phyloP scores from a whole-genome alignment of 2,888 invertebrate species.

The Drosophila leonis region DNA sequence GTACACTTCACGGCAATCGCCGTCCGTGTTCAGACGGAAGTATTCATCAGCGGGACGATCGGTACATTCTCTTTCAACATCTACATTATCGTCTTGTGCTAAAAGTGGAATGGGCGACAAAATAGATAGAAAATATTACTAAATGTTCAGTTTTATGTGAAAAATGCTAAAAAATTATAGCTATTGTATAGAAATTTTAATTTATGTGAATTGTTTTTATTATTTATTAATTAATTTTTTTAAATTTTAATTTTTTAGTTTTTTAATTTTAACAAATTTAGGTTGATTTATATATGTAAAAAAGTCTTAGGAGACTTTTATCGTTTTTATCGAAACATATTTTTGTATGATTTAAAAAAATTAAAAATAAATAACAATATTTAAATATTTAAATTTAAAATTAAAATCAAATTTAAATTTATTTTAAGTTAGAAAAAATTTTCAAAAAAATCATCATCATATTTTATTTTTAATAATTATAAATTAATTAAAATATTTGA shows the following conservation, averaged over 20 bases:
- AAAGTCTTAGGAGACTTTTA: no score
- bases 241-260: not conserved
- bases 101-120: slow-evolving; percentile 25
- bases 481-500: no score
- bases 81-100: slow-evolving; percentile 87
- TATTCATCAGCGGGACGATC: slow-evolving; percentile 96
- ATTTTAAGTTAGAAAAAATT: no score
- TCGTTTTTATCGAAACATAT: no score
- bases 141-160: not conserved
- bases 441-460: no score
- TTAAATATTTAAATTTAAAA: no score
- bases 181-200: not conserved
- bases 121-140: not conserved
- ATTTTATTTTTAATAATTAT: no score
- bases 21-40: slow-evolving; percentile 93
- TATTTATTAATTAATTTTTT: not conserved
- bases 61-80: slow-evolving; percentile 93
- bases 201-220: not conserved
- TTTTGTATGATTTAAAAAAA: no score
- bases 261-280: no score
- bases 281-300: no score
- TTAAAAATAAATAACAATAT: no score
- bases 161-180: not conserved
- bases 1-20: slow-evolving; percentile 97
- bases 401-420: no score